Evolutionary conservation across 2,888 invertebrate species (phyloP), one percentile per base, ranked within the genome.

Genomic region (Ecdyonurus torrentis): DNA sequence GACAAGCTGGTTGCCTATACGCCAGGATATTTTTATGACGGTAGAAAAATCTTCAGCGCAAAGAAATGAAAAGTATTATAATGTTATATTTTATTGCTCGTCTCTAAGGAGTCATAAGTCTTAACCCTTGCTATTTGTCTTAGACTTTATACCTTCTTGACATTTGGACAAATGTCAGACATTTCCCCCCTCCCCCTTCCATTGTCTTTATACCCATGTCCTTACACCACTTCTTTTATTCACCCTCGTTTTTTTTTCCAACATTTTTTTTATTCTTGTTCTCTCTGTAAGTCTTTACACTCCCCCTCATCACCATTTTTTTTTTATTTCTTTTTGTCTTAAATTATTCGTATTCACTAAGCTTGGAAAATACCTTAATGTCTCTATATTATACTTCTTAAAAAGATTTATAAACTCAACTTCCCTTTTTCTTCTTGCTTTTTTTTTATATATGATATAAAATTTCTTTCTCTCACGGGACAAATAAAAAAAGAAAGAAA

Each of bases 131-230:
- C 37, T 37, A 37, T 37, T 37, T 37, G 37, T 37, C 37, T 37
- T 37, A 15, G 55, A 55, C 5, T 55, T 55, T 55, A 55, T 55
- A 55, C 3, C 55, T 55, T 55, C 55, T 55, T 59, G 59, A 59
- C 59, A 59, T 59, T 59, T 59, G 15, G 5, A 5, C 59, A 55
- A 55, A 55, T 59, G 59, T 59, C 24, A 59, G 15, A 15, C n/a
- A 7, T 7, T 22, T 59, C 23, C 59, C 20, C 5, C n/a, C 18
- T 18, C n/a, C 59, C 22, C 23, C 59, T 23, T 10, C 19, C 22
- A 55, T n/a, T 55, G 5, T 22, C 55, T 55, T 55, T 55, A n/a
- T 55, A 10, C 55, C n/a, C 5, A 55, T 55, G 55, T n/a, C 10
- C 55, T 22, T 20, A 7, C 55, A 22, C 10, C 55, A 20, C 7